Evolutionary conservation across 2,888 invertebrate genomes (phyloP).

Genomic region (Phymatocera aterrima): DNA sequence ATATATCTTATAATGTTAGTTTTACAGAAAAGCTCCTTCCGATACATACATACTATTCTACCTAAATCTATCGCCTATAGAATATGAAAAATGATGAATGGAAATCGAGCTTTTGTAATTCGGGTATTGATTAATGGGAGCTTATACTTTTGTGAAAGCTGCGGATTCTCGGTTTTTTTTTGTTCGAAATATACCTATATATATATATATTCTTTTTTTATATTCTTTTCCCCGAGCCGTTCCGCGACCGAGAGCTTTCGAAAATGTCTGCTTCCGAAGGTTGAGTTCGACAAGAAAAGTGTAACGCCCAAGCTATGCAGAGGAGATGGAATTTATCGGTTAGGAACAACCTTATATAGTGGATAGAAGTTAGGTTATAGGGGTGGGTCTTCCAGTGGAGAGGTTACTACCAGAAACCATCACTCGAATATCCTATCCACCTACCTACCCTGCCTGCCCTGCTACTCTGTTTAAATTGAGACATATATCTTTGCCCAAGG

Average conservation of each 20-base stretch:
- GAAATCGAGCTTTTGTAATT: not conserved
- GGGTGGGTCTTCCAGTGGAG: not conserved
- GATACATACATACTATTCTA: too few relatives aligned
- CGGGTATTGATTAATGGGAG: not conserved
- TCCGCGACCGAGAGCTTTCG: slow-evolving; percentile 35
- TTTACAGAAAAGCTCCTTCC: not conserved
- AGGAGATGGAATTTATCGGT: slow-evolving; percentile 39
- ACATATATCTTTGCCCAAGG: slow-evolving; percentile 71
- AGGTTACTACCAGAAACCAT: slow-evolving; percentile 24
- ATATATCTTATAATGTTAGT: too few relatives aligned
- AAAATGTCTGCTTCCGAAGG: slow-evolving; percentile 36
- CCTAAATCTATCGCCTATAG: too few relatives aligned
- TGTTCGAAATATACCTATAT: not conserved
- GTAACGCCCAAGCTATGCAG: slow-evolving; percentile 43
- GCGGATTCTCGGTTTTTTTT: not conserved
- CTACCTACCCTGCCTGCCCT: not conserved
- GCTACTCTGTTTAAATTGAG: slow-evolving; percentile 67
- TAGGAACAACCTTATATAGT: not conserved
- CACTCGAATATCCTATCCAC: not conserved
- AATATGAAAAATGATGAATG: not conserved
- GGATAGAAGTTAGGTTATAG: not conserved
- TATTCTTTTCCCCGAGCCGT: not conserved
- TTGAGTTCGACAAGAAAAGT: slow-evolving; percentile 35
- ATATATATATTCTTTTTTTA: not conserved
- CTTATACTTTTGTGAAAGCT: too few relatives aligned